Conservation (phyloP, 1,140 invertebrate species). For the Anastrepha obliqua region DNA sequence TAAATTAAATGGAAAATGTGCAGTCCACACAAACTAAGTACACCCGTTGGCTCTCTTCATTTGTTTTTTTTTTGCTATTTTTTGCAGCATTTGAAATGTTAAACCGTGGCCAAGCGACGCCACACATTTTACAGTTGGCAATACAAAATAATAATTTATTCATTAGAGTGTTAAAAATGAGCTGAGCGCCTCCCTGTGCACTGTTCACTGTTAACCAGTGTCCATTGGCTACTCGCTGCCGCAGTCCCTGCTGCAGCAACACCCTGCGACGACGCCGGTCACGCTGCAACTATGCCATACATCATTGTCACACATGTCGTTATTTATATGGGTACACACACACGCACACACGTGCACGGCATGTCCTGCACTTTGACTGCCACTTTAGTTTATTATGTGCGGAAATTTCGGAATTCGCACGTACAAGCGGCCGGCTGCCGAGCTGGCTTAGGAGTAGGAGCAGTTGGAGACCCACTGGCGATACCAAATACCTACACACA, state of each 20-base stretch:
- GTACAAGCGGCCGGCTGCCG: conserved; percentile 1
- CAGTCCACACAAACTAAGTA: background rate
- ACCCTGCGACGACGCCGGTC: background rate
- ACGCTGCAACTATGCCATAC: conserved; percentile 45
- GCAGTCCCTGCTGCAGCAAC: background rate
- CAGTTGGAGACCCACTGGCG: background rate
- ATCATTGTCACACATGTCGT: conserved; percentile 55
- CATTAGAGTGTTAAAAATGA: background rate
- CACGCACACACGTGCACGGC: background rate
- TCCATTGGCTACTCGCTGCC: background rate
- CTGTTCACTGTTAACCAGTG: background rate
- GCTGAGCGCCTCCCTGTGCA: background rate
- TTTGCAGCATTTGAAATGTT: background rate
- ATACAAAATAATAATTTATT: conserved; percentile 33
- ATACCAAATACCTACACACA: background rate
- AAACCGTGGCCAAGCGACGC: background rate
- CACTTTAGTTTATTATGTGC: conserved; percentile 56
- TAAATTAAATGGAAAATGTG: conserved; percentile 6
- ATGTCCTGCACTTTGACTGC: conserved; percentile 41
- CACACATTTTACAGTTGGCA: background rate
- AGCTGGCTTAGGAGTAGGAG: background rate
- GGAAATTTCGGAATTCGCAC: conserved; percentile 55
- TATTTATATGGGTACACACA: conserved; percentile 21
- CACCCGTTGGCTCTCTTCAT: background rate
- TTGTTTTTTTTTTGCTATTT: background rate